Base-by-base conservation (phyloP, 92 coral and sea anemone species). In the Parazoanthus darwini region DNA sequence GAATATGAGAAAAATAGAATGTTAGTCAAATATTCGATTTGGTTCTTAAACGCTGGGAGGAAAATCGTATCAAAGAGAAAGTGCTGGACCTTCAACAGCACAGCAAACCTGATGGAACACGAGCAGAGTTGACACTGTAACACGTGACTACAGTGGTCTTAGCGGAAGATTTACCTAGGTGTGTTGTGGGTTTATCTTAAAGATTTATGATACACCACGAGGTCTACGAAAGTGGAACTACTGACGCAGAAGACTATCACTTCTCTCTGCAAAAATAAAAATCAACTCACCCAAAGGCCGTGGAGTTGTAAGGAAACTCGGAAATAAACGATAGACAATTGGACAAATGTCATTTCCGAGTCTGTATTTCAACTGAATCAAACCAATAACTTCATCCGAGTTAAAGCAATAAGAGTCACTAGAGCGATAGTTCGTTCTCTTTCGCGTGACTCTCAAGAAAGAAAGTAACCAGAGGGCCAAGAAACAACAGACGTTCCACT, bases 1-100 rank as follows among this genome's bases (percentile, higher is more conserved):
- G 71, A 86, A 81, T 79, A 88, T 81, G 48, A 54, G 89, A 56
- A 90, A 89, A 63, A 83, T 73, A 35, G 88, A 89, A 37, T 48
- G 38, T 78, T n/a, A 18, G 70, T 35, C 11, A 2, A 46, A 48
- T n/a, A 29, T 25, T 43, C 26, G 59, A 77, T 77, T 6, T 25
- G 56, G 4, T 46, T 78, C 14, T n/a, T 78, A n/a, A 48, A 26
- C 39, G 29, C 3, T 54, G 78, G 78, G 23, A 58, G 23, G 66
- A 18, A 51, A 51, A 35, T 25, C 72, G 22, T 11, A 22, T n/a
- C n/a, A 37, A 37, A 39, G 22, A 75, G 79, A 26, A 29, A 33
- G 54, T 76, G 29, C 29, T 76, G 14, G 48, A 76, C 80, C 35
- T 76, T 51, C 43, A 76, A 37, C 26, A 76, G 3, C 1, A 63